Evolutionary conservation across 2,113 vertebrate species (phyloP), one percentile per base, ranked within the genome.

Genomic region (Gadus macrocephalus): DNA sequence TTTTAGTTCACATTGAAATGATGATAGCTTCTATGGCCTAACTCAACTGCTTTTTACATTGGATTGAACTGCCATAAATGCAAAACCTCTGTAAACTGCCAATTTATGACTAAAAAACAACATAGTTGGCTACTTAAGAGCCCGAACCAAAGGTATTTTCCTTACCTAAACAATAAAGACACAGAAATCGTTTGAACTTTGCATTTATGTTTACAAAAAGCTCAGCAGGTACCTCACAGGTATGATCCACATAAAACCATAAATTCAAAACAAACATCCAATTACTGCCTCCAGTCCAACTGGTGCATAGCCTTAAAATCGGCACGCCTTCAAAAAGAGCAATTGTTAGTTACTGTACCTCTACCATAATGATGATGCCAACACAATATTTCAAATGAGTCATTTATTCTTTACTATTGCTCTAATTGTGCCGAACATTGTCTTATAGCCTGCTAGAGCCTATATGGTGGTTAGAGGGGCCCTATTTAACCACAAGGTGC

Each of bases 181-280:
- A 59, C 5, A 59, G 4, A 59, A 8, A 59, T 15, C 5, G 2
- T 59, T 19, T 15, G 4, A 59, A 59, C 56, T 59, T 19, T 7
- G 7, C 11, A 17, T 56, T 59, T 59, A 19, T n/a, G 56, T 59
- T 59, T 19, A 17, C 16, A 49, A 9, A 49, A 59, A n/a, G 5
- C 42, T 49, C 42, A 59, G 16, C 56, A 17, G n/a, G 15, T 59
- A 31, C 53, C 55, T 25, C 62, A 60, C 4, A 56, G 73, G 67
- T 64, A 3, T 5, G 38, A 70, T 66, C 25, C 28, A 59, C 12
- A 17, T 53, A 64, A 53, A 73, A 78, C 77, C 70, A 78, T 82
- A 78, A 82, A 81, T 85, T 78, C 80, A n/a, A 75, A 73, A 69
- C 62, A 62, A 74, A 71, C 56, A 77, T 79, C 55, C 68, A 79